Conservation (phyloP, 2,888 invertebrate species). For the Diarsia rubi region DNA sequence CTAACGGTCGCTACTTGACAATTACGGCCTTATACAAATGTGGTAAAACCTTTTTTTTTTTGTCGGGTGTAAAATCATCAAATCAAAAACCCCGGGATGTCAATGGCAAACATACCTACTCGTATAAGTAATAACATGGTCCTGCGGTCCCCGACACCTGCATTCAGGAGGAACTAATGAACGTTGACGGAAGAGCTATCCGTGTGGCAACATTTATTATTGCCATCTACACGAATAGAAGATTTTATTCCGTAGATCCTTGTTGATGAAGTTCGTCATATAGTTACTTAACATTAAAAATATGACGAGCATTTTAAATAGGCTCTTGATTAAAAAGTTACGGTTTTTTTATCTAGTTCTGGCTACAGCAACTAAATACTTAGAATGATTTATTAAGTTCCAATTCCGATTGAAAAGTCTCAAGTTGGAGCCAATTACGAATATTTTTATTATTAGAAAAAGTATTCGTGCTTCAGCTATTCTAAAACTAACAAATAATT, state of each 20-base stretch:
- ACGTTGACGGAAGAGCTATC: neutral
- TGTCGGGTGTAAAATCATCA: too few species aligned
- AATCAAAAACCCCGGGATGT: too few species aligned
- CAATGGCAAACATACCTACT: conserved; percentile 7
- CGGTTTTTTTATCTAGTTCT: neutral
- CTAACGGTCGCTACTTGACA: too few species aligned
- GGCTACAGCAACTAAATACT: neutral
- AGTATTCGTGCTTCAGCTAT: neutral
- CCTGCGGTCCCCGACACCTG: neutral
- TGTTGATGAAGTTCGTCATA: neutral
- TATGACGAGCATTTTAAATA: neutral
- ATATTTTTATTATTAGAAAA: neutral
- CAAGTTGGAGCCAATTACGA: neutral
- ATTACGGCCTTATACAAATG: too few species aligned
- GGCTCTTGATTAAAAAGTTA: neutral
- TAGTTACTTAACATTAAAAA: neutral
- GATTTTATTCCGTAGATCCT: neutral
- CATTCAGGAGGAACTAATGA: conserved; percentile 25
- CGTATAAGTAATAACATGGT: too few species aligned
- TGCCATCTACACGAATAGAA: neutral
- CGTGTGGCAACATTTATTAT: conserved; percentile 6
- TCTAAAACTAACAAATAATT: conserved; percentile 6
- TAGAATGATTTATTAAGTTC: neutral
- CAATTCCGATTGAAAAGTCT: neutral
- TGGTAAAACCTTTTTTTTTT: too few species aligned